Evolutionary conservation across 2,797 vertebrate species (phyloP).

Genomic region (Nannoperca australis): DNA sequence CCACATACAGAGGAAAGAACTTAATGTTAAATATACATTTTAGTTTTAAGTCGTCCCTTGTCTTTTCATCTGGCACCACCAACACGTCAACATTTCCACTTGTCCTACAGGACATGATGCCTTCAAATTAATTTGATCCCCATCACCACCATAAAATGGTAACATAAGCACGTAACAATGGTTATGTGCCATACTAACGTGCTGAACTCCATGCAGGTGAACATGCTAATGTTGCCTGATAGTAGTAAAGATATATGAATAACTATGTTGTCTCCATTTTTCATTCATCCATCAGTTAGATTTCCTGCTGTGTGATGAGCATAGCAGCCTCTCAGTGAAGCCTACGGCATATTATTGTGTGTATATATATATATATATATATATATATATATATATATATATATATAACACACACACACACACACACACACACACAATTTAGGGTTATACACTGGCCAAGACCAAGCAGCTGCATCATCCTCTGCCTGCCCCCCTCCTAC

Average conservation of each 20-base stretch:
- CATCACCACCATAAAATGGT: background rate
- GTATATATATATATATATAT: no score
- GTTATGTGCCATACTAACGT: background rate
- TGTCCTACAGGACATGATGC: background rate
- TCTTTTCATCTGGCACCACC: conserved; percentile 12
- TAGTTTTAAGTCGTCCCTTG: background rate
- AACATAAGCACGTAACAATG: background rate
- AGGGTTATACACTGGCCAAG: conserved; percentile 42
- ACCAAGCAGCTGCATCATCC: conserved; percentile 57
- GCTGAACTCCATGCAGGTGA: background rate
- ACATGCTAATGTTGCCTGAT: background rate
- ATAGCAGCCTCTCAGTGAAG: conserved; percentile 12
- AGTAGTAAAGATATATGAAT: background rate
- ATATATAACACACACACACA: no score
- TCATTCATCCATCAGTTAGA: conserved; percentile 6
- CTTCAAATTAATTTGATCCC: background rate
- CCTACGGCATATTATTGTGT: background rate
- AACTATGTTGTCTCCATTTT: conserved; percentile 9
- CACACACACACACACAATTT: background rate
- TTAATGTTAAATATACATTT: background rate
- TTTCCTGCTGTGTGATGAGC: conserved; percentile 23
- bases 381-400: no score
- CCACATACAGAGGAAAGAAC: background rate
- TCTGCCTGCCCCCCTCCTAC: conserved; percentile 25
- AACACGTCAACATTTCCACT: background rate